Percentiles rank a stretch among this genome's conserved stretches.
Evolutionary conservation across 2,888 invertebrate genomes (phyloP).

Genomic region (Colostygia pectinataria): DNA sequence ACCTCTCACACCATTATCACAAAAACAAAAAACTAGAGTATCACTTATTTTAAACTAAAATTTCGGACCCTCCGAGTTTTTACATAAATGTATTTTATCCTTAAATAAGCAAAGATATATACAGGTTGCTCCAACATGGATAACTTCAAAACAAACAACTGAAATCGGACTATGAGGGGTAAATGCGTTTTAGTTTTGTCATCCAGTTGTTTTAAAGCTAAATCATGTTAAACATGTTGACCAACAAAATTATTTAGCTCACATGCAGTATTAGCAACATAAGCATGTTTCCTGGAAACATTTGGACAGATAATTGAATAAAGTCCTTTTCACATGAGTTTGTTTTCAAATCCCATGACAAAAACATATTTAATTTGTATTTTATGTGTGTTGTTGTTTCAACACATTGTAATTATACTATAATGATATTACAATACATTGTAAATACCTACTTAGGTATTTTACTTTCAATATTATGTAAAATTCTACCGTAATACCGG

Average conservation of each 20-base stretch:
- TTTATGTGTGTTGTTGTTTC: too few species aligned
- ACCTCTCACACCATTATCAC: too few species aligned
- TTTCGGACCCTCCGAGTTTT: conserved; percentile 36
- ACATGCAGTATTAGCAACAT: conserved; percentile 4
- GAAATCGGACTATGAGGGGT: conserved; percentile 12
- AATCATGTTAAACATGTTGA: conserved; percentile 13
- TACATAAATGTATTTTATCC: conserved; percentile 41
- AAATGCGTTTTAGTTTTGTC: conserved; percentile 23
- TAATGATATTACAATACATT: too few species aligned
- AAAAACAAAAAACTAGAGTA: too few species aligned
- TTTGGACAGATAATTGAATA: neutral
- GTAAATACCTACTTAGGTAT: too few species aligned
- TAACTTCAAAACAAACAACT: conserved; percentile 31
- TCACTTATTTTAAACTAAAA: conserved; percentile 11
- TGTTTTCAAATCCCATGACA: too few species aligned
- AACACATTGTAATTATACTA: too few species aligned
- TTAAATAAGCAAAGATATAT: conserved; percentile 39
- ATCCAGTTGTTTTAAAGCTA: conserved; percentile 12
- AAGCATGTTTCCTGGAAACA: conserved; percentile 3
- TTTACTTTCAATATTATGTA: neutral
- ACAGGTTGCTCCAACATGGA: conserved; percentile 29
- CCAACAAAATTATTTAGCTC: neutral
- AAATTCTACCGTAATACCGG: neutral
- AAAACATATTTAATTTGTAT: too few species aligned
- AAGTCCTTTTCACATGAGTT: too few species aligned